phyloP scores from a whole-genome alignment of 2,797 vertebrate genomes.

The Scolopax bukidnonensis region DNA sequence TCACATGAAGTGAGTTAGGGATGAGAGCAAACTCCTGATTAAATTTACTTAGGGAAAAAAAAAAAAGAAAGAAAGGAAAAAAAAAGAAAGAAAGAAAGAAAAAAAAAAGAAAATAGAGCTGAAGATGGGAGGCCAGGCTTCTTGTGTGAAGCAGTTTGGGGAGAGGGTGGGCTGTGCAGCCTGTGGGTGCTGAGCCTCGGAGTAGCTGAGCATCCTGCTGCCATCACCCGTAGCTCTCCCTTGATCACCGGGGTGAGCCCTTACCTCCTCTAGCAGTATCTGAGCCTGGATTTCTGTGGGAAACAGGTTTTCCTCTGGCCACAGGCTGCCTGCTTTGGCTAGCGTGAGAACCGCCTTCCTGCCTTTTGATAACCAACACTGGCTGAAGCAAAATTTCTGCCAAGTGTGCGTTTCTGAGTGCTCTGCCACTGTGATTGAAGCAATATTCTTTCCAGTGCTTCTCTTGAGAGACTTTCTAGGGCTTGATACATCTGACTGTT shows the following conservation, averaged over 20 bases:
- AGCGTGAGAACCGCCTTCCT: background rate
- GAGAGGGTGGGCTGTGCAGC: background rate
- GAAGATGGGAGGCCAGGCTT: background rate
- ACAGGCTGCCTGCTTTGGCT: background rate
- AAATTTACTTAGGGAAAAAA: slow-evolving; percentile 80
- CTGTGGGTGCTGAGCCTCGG: rapidly evolving
- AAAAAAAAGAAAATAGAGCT: background rate
- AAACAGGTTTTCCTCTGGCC: background rate
- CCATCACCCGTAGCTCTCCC: background rate
- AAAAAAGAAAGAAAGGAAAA: background rate
- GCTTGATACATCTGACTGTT: background rate
- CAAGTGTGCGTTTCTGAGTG: background rate
- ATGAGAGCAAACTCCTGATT: slow-evolving; percentile 87
- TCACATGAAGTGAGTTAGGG: slow-evolving; percentile 86
- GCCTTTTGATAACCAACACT: slow-evolving; percentile 5
- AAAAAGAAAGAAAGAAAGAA: background rate
- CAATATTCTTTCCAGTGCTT: slow-evolving; percentile 33
- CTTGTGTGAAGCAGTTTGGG: background rate
- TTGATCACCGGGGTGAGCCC: background rate
- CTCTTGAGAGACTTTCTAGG: slow-evolving; percentile 37
- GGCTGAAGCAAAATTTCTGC: background rate
- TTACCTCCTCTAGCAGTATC: background rate
- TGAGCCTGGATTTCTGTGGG: background rate
- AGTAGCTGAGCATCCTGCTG: rapidly evolving
- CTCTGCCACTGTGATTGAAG: background rate